These are phyloP conservation scores for Graphium colonna DNA, from an alignment of 2,888 invertebrate species.

Conservation along the genomic window DNA sequence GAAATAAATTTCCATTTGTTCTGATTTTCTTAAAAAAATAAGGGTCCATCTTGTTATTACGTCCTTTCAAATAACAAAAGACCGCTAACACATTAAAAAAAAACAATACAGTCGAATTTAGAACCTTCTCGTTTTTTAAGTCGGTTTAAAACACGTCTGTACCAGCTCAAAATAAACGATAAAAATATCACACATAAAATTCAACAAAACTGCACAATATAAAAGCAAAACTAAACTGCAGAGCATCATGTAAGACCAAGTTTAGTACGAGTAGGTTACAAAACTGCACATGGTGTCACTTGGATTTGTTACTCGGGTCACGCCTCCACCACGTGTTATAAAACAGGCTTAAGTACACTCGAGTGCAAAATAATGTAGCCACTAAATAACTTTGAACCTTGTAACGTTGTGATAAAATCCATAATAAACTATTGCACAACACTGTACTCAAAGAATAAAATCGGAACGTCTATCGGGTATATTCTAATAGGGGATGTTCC, in stretches of 20 bases:
- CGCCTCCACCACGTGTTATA: conserved; percentile 5
- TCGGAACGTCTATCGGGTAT: conserved; percentile 9
- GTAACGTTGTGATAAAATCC: background rate
- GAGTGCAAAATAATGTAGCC: background rate
- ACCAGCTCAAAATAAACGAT: background rate
- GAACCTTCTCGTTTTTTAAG: no score
- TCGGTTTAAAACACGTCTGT: no score
- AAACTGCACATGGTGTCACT: conserved; percentile 4
- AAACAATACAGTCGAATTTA: no score
- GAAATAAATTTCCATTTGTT: no score
- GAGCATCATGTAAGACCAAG: conserved; percentile 1
- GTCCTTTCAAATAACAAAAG: no score
- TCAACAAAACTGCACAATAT: background rate
- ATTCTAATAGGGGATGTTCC: conserved; percentile 16
- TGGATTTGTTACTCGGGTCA: conserved; percentile 4
- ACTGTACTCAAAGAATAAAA: conserved; percentile 7
- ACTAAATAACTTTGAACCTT: background rate
- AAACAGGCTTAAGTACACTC: background rate
- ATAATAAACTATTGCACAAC: background rate
- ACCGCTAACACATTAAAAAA: no score
- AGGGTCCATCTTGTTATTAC: no score
- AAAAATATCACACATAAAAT: background rate
- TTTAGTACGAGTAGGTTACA: background rate
- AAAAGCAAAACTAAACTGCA: conserved; percentile 1
- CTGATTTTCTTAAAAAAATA: no score